Conservation (phyloP, 2,113 vertebrate genomes). For the Pholis gunnellus region DNA sequence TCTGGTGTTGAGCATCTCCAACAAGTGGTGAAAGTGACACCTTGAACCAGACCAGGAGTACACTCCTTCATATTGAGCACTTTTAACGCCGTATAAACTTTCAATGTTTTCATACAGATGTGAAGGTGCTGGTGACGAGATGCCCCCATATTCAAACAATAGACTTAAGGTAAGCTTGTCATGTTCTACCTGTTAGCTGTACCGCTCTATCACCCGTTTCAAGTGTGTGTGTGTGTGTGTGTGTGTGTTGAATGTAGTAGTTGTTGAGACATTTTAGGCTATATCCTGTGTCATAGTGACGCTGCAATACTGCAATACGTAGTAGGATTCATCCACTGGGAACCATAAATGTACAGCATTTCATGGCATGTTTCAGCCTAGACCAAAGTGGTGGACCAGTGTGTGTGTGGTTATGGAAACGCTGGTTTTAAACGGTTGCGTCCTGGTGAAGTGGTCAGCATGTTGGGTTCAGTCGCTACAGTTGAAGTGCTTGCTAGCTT, state of each 20-base stretch:
- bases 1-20: too few relatives aligned
- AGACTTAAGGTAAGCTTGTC: constrained; percentile 90
- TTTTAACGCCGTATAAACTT: neutral
- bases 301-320: neutral
- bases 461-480: too few relatives aligned
- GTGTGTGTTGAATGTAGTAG: neutral
- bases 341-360: neutral
- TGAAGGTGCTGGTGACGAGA: constrained; percentile 87
- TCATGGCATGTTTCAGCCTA: neutral
- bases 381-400: neutral
- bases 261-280: neutral
- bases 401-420: too few relatives aligned
- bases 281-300: neutral
- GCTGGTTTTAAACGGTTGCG: too few relatives aligned
- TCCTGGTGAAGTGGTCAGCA: too few relatives aligned
- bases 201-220: too few relatives aligned
- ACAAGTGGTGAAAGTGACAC: too few relatives aligned
- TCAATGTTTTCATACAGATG: constrained; percentile 79
- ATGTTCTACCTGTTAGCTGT: too few relatives aligned
- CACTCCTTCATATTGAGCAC: neutral
- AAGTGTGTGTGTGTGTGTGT: too few relatives aligned
- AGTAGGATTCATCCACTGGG: neutral
- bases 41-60: too few relatives aligned
- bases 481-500: too few relatives aligned
- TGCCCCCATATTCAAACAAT: constrained; percentile 88